Percentiles rank a stretch among this genome's conserved stretches.
These are phyloP conservation scores for Laterallus jamaicensis DNA, from an alignment of 2,113 vertebrate species.

Conservation along the genomic window DNA sequence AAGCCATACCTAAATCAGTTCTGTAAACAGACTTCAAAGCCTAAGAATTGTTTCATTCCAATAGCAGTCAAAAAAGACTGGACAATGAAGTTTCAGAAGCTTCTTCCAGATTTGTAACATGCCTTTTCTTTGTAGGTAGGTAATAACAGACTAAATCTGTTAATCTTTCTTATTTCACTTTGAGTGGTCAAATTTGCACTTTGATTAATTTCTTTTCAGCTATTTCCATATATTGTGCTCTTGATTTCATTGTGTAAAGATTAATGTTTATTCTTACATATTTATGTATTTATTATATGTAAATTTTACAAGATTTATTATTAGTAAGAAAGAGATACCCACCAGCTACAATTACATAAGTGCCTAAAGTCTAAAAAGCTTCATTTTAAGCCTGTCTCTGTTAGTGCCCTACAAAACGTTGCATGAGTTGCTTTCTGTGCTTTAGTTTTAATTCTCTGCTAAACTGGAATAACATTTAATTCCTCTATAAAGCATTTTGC, in stretches of 20 bases:
- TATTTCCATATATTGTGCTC: neutral
- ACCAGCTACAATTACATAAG: rapidly evolving
- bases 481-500: neutral
- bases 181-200: neutral
- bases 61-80: neutral
- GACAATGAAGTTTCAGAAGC: neutral
- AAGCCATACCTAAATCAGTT: neutral
- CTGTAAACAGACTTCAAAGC: neutral
- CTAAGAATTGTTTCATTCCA: neutral
- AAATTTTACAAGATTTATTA: neutral
- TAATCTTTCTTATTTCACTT: neutral
- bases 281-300: neutral
- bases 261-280: neutral
- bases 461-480: neutral
- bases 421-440: neutral
- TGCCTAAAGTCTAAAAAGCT: neutral
- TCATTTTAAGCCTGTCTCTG: neutral
- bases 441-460: neutral
- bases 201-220: neutral
- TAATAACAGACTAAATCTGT: neutral
- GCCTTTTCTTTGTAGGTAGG: neutral
- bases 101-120: neutral
- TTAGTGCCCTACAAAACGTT: neutral
- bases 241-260: neutral
- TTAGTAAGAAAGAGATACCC: neutral